These are phyloP conservation scores for Nyctibius grandis DNA, from an alignment of 2,797 vertebrate species.

Conservation along the genomic window DNA sequence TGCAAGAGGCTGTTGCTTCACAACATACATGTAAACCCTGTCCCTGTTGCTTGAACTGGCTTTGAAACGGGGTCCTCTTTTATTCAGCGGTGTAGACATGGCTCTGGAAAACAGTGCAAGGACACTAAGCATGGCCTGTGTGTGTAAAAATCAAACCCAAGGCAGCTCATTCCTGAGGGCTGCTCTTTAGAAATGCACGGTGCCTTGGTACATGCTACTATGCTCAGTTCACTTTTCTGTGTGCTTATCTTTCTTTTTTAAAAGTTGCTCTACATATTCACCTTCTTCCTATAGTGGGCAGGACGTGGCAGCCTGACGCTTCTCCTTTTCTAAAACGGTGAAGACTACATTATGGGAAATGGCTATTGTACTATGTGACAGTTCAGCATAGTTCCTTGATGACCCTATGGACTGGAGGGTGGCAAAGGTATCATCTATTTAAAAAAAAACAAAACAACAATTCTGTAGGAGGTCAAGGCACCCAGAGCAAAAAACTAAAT, in stretches of 20 bases:
- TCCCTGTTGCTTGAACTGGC: background rate
- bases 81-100: background rate
- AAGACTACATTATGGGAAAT: background rate
- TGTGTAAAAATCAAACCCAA: background rate
- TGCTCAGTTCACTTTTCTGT: background rate
- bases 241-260: background rate
- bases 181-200: background rate
- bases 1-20: background rate
- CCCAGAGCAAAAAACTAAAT: background rate
- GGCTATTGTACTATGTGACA: background rate
- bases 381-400: background rate
- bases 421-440: background rate
- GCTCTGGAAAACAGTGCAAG: background rate
- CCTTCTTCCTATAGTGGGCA: background rate
- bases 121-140: background rate
- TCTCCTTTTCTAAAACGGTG: background rate
- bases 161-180: background rate
- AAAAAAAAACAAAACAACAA: background rate
- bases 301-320: background rate
- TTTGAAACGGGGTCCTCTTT: background rate
- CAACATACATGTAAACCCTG: fast-evolving
- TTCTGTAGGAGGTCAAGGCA: background rate
- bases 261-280: background rate
- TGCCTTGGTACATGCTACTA: background rate
- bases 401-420: background rate